These are phyloP conservation scores for Rhagologus leucostigma DNA, from an alignment of 2,113 vertebrate genomes.

Conservation along the genomic window DNA sequence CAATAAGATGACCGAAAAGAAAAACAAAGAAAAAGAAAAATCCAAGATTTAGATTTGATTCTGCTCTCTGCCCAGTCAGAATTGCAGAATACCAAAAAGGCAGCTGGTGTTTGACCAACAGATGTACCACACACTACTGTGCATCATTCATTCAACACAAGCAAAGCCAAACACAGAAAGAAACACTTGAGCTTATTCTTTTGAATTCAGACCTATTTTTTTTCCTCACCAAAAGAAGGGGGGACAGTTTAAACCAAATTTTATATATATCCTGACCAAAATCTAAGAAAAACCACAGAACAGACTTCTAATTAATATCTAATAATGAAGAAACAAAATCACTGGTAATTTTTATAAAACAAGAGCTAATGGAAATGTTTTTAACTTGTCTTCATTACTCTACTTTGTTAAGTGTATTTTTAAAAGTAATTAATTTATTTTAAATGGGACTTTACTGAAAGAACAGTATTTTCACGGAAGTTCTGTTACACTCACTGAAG, in stretches of 20 bases:
- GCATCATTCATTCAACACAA: background rate
- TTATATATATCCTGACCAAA: background rate
- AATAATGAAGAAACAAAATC: background rate
- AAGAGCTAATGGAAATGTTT: background rate
- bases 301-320: background rate
- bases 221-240: background rate
- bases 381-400: background rate
- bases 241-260: background rate
- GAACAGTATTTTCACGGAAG: background rate
- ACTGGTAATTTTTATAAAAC: background rate
- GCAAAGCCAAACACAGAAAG: background rate
- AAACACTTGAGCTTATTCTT: background rate
- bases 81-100: background rate
- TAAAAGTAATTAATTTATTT: background rate
- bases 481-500: background rate
- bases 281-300: background rate
- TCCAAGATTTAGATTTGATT: background rate
- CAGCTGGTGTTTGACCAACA: background rate
- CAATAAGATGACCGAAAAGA: background rate
- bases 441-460: background rate
- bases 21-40: background rate
- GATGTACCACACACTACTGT: background rate
- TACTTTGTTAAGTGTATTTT: background rate
- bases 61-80: background rate
- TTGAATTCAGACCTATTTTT: background rate